Percentiles rank a stretch among this genome's conserved stretches.
Conservation (phyloP, 92 coral and sea anemone genomes). For the Zoanthus solanderi region DNA sequence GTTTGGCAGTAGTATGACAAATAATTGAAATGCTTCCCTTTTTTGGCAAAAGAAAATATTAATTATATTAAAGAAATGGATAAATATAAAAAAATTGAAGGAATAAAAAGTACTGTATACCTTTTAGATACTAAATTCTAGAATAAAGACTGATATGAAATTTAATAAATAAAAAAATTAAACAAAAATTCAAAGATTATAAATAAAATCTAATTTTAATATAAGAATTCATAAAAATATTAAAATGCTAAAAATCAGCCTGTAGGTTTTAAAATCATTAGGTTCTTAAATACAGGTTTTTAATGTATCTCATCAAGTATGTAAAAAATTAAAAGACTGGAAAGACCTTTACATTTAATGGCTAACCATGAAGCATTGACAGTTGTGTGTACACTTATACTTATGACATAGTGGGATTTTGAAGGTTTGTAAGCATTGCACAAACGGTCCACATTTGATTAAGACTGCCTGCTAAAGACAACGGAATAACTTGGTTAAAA, state of each 20-base stretch:
- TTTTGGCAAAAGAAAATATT: conserved; percentile 31
- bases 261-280: background rate
- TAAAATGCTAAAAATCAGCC: background rate
- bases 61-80: background rate
- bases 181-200: too few relatives aligned
- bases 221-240: background rate
- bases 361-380: background rate
- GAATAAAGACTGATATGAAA: too few relatives aligned
- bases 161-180: too few relatives aligned
- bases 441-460: conserved; percentile 71
- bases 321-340: background rate
- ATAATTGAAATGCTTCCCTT: conserved; percentile 39
- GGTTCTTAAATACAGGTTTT: background rate
- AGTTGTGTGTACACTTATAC: background rate
- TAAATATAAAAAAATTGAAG: too few relatives aligned
- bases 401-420: conserved; percentile 51
- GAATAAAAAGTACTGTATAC: too few relatives aligned
- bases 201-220: too few relatives aligned
- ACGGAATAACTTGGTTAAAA: conserved; percentile 46
- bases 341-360: background rate
- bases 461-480: conserved; percentile 52
- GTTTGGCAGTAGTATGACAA: conserved; percentile 21
- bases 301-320: too few relatives aligned
- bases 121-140: too few relatives aligned
- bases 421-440: conserved; percentile 50